Evolutionary conservation across 2,113 vertebrate genomes (phyloP).

Genomic region (Periophthalmodon schlosseri): DNA sequence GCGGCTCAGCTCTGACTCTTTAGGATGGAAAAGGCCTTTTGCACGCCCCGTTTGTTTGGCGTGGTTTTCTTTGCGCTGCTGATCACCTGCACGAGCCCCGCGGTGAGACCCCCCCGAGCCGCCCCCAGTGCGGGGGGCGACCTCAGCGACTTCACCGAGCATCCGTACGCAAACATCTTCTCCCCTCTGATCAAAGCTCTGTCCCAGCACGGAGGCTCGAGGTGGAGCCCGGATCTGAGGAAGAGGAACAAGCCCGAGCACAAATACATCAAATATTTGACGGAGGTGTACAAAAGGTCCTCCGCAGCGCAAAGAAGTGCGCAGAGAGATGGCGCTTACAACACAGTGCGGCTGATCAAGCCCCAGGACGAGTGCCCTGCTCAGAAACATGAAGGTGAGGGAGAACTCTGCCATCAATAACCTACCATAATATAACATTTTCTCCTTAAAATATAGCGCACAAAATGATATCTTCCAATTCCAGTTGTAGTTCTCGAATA

Average conservation of each 20-base stretch:
- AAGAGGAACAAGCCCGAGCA: conserved; percentile 78
- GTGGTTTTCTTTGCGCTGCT: conserved; percentile 46
- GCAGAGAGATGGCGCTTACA: conserved; percentile 78
- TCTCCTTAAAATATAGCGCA: too few relatives aligned
- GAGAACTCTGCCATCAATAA: neutral
- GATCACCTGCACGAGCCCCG: conserved; percentile 34
- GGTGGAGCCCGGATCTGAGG: conserved; percentile 37
- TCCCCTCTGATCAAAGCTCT: conserved; percentile 84
- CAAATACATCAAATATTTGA: conserved; percentile 87
- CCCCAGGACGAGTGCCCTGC: conserved; percentile 78
- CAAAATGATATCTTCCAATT: too few relatives aligned
- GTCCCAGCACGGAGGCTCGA: conserved; percentile 69
- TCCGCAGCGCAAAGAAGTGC: conserved; percentile 82
- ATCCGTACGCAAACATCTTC: conserved; percentile 71
- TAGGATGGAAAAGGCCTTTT: conserved; percentile 57
- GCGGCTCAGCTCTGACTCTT: conserved; percentile 32
- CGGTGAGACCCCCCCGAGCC: conserved; percentile 12
- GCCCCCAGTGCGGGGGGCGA: conserved; percentile 27
- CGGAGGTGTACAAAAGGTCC: conserved; percentile 84
- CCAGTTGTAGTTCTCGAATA: too few relatives aligned
- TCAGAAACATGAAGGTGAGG: conserved; percentile 57
- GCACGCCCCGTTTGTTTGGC: conserved; percentile 32
- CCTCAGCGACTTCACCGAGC: conserved; percentile 10
- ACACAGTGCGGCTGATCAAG: conserved; percentile 89
- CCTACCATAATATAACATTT: too few relatives aligned